phyloP scores from a whole-genome alignment of 2,797 vertebrate species.

The Notolepis coatsorum region DNA sequence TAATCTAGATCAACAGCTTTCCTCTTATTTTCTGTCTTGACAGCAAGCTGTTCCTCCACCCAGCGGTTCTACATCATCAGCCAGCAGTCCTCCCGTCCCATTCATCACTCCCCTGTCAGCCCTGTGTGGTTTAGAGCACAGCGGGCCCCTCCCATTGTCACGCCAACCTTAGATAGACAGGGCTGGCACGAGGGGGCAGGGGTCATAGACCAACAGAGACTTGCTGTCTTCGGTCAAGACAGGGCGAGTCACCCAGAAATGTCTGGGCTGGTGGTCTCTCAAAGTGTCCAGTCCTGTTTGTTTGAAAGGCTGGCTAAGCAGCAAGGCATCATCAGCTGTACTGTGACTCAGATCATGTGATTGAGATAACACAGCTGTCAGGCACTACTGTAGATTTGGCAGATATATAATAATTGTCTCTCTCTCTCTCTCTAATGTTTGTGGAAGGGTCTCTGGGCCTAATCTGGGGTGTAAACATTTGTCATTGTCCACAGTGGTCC shows the following conservation, averaged over 20 bases:
- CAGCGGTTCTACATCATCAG: neutral
- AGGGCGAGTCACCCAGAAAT: neutral
- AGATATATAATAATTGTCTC: slow-evolving; percentile 24
- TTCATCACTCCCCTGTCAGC: neutral
- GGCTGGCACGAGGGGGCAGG: neutral
- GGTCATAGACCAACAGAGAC: neutral
- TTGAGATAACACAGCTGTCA: slow-evolving; percentile 50
- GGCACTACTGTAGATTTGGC: slow-evolving; percentile 26
- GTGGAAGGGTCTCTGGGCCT: slow-evolving; percentile 41
- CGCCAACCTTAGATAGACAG: neutral
- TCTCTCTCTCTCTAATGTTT: slow-evolving; percentile 48
- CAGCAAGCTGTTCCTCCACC: too few relatives aligned
- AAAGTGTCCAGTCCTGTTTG: neutral
- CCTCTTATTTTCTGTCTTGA: too few relatives aligned
- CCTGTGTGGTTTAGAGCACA: neutral
- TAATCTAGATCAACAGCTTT: too few relatives aligned
- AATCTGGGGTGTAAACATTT: slow-evolving; percentile 51
- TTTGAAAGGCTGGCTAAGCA: neutral
- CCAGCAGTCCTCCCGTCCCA: neutral
- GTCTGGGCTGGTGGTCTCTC: neutral
- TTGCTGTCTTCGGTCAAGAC: neutral
- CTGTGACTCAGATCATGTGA: slow-evolving; percentile 54
- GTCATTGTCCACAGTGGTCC: slow-evolving; percentile 17
- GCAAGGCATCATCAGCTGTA: slow-evolving; percentile 38
- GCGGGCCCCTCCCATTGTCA: neutral